Conservation (phyloP, 2,888 invertebrate species). For the Norana najaformis region DNA sequence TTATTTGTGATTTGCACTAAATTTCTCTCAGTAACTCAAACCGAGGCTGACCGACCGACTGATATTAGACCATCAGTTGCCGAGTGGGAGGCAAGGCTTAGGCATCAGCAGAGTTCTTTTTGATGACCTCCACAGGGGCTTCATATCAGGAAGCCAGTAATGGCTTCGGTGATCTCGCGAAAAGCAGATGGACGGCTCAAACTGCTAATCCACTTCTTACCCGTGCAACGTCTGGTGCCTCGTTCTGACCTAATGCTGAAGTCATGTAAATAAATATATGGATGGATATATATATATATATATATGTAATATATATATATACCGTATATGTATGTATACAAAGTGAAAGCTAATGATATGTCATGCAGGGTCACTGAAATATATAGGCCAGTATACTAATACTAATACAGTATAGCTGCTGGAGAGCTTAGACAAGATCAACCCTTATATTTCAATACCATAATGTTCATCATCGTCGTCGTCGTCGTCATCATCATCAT, state of each 20-base stretch:
- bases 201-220: background rate
- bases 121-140: background rate
- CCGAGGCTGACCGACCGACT: background rate
- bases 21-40: background rate
- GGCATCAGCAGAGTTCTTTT: background rate
- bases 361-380: too few relatives aligned
- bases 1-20: background rate
- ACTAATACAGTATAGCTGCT: too few relatives aligned
- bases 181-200: background rate
- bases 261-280: background rate
- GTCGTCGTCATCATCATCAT: too few relatives aligned
- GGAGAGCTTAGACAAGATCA: too few relatives aligned
- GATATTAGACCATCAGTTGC: background rate
- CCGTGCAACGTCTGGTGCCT: background rate
- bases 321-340: too few relatives aligned
- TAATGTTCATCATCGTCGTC: too few relatives aligned
- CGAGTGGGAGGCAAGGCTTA: background rate
- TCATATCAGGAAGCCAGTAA: background rate
- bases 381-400: too few relatives aligned
- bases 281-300: constrained; percentile 8
- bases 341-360: too few relatives aligned
- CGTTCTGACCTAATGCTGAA: background rate
- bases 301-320: constrained; percentile 21
- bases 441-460: too few relatives aligned
- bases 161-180: background rate